These are phyloP conservation scores for Cochlearius cochlearius DNA, from an alignment of 2,113 vertebrate genomes.

Conservation along the genomic window DNA sequence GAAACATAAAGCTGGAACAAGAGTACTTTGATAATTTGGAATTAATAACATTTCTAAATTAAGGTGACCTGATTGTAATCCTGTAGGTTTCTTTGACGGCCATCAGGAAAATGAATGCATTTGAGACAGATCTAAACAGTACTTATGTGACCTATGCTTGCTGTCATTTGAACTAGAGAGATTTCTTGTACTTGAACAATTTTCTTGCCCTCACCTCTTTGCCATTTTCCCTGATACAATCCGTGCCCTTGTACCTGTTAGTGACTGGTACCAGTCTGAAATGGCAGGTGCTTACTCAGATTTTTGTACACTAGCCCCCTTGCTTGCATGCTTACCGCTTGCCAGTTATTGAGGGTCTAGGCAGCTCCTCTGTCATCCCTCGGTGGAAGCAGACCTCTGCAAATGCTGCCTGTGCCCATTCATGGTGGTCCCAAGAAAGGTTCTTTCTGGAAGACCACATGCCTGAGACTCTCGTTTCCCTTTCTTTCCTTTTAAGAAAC, in stretches of 20 bases:
- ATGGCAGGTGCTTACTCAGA: background rate
- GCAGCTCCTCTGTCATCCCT: background rate
- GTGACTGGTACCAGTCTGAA: background rate
- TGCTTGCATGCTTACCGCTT: rapidly evolving
- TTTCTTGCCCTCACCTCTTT: background rate
- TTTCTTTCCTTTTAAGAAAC: background rate
- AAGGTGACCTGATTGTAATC: background rate
- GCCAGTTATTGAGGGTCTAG: background rate
- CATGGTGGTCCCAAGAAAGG: background rate
- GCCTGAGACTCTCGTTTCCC: background rate
- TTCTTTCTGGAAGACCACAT: background rate
- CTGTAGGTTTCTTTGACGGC: background rate
- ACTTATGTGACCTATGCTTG: background rate
- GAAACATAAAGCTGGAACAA: background rate
- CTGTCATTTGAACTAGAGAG: background rate
- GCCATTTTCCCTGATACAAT: background rate
- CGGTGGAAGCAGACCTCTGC: background rate
- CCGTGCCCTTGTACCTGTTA: background rate
- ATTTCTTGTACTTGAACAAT: background rate
- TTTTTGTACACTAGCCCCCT: background rate
- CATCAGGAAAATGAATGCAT: background rate
- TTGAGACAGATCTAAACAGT: background rate
- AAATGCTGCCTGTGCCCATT: background rate
- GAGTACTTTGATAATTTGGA: background rate
- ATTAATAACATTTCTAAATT: background rate